Evolutionary conservation across 2,888 invertebrate species (phyloP), one percentile per base, ranked within the genome.

Genomic region (Diadegma fenestrale): DNA sequence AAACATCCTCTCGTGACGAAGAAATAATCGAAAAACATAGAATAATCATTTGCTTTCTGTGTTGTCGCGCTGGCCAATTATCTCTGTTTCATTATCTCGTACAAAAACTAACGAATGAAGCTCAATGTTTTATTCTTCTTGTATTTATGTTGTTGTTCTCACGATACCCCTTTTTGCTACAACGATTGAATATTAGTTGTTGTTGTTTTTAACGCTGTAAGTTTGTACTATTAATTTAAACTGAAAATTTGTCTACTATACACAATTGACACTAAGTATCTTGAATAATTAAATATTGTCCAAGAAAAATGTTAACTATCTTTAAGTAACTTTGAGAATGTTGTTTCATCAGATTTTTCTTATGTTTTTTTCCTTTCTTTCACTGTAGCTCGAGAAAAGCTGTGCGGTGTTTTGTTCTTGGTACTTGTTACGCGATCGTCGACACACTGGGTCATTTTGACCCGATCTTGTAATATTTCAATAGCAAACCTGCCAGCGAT

Each of bases 291-390:
- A 89, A 89, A 91, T 92, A 91, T 91, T 90, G 90, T 92, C 91
- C 90, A 90, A 92, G 90, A 89, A 89, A 73, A 92, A 90, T 91
- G 88, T 88, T 90, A 91, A 91, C 87, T 88, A 88, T 90, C 88
- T 87, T 88, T 86, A 90, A 90, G 87, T 88, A 90, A 90, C 88
- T 89, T 89, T 89, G 89, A 90, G 86, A 89, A 89, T 48, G 41
- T 89, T 87, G 84, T 87, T 85, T 87, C 86, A 87, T 88, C 85
- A 86, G 86, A 61, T 83, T 37, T 37, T 4, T 84, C 37, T 86
- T 86, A 76, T 80, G 51, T 63, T 66, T 82, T 76, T 68, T 76
- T 17, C 63, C 80, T 78, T 84, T 86, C 69, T 79, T 84, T 66
- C 1, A 63, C 30, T 86, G 84, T 80, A 84, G 68, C 26, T 71